Evolutionary conservation across 2,113 vertebrate species (phyloP).

Genomic region (Cryptomyrus ogoouensis): DNA sequence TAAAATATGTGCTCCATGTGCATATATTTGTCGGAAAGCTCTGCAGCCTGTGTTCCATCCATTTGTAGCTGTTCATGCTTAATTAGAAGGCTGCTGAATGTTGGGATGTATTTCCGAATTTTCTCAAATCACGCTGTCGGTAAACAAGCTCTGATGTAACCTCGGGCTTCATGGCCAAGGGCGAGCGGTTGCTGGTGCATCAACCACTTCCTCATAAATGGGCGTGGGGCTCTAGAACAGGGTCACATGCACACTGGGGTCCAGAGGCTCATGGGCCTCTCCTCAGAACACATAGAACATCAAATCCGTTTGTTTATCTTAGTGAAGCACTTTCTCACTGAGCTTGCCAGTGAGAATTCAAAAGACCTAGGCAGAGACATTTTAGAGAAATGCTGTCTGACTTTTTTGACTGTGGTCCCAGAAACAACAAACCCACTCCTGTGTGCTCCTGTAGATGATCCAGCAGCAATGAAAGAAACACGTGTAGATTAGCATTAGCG

Average conservation of each 20-base stretch:
- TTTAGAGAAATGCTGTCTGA: not conserved
- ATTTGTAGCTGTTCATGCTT: not conserved
- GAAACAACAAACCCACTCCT: not conserved
- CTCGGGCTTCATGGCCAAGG: not conserved
- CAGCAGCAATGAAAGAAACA: not conserved
- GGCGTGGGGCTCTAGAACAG: not conserved
- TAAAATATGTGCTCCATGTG: not conserved
- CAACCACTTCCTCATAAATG: not conserved
- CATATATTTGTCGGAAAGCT: not conserved
- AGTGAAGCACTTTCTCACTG: not conserved
- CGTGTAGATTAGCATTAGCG: not conserved
- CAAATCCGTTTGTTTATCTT: not conserved
- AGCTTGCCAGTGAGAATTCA: not conserved
- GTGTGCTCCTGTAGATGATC: not conserved
- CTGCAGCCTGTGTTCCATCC: not conserved
- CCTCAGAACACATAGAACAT: not conserved
- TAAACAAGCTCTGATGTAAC: not conserved
- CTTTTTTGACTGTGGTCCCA: not conserved
- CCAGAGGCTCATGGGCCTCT: not conserved
- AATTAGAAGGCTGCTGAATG: not conserved
- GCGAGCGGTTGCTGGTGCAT: not conserved
- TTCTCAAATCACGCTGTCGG: not conserved
- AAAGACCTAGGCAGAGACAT: not conserved
- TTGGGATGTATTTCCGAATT: not conserved
- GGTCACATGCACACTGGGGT: not conserved